phyloP scores from a whole-genome alignment of 2,888 invertebrate species.

The Chamaedrilus cognettii region DNA sequence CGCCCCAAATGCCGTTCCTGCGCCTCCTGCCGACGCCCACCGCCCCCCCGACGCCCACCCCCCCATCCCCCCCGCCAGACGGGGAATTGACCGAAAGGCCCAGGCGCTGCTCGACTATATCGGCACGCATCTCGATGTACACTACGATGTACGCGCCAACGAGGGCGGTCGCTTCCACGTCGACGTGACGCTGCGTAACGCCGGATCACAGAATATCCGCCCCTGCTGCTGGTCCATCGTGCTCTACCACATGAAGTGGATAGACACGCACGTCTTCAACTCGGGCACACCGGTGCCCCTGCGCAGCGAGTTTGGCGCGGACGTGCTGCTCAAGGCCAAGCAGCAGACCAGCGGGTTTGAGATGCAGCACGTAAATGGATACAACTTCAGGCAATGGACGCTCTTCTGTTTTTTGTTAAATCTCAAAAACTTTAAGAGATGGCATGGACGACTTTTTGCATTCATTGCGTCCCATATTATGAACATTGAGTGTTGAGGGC shows the following conservation, averaged over 20 bases:
- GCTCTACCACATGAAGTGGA: constrained; percentile 21
- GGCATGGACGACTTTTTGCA: too few relatives aligned
- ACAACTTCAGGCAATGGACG: too few relatives aligned
- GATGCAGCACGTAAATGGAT: background rate
- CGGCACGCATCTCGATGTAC: constrained; percentile 12
- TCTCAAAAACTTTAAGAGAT: too few relatives aligned
- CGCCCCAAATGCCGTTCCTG: background rate
- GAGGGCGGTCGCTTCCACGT: constrained; percentile 13
- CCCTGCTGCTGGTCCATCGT: constrained; percentile 26
- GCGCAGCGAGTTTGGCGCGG: constrained; percentile 1
- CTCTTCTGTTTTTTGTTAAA: too few relatives aligned
- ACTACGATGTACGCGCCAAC: constrained; percentile 14
- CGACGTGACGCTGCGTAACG: constrained; percentile 15
- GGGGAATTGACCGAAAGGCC: background rate
- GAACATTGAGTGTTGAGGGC: too few relatives aligned
- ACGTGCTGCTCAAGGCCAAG: background rate
- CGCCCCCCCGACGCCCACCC: background rate
- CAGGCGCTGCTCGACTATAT: constrained; percentile 27
- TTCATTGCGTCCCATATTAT: too few relatives aligned
- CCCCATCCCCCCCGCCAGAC: too few relatives aligned
- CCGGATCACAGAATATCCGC: constrained; percentile 5
- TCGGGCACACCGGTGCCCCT: background rate
- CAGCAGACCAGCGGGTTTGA: background rate
- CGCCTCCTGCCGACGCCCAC: background rate
- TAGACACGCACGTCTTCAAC: constrained; percentile 17